These are phyloP conservation scores for Lagocephalus sceleratus DNA, from an alignment of 2,797 vertebrate species.

Conservation along the genomic window DNA sequence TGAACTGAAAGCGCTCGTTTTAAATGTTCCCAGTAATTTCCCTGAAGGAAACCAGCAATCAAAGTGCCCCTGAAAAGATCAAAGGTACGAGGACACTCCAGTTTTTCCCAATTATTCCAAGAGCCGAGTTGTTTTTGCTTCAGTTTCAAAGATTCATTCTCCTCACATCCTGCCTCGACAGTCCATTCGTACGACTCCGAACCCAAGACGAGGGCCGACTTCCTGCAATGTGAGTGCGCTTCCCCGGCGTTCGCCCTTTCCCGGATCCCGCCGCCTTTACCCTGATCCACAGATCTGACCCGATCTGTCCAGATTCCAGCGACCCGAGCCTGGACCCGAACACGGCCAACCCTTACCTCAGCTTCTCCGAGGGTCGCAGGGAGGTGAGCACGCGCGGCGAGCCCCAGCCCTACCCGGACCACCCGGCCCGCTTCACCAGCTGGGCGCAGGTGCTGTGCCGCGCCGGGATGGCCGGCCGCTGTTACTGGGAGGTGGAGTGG, in stretches of 20 bases:
- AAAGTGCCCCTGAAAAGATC: constrained; percentile 28
- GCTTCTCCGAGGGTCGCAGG: constrained; percentile 47
- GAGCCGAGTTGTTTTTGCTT: too few species aligned
- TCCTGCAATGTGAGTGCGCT: constrained; percentile 57
- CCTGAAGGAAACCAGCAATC: constrained; percentile 54
- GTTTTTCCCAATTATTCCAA: background rate
- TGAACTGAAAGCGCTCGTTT: background rate
- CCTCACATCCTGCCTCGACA: too few species aligned
- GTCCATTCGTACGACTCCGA: too few species aligned
- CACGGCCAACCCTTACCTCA: constrained; percentile 70
- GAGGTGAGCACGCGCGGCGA: constrained; percentile 49
- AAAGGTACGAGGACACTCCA: constrained; percentile 43
- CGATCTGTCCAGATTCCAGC: constrained; percentile 53
- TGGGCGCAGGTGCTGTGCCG: constrained; percentile 77
- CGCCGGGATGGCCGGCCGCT: constrained; percentile 63
- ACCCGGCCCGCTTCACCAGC: constrained; percentile 68
- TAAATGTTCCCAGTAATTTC: constrained; percentile 36
- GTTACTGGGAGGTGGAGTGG: constrained; percentile 81
- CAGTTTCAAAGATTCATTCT: background rate
- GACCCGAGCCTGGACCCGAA: constrained; percentile 65
- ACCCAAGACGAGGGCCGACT: too few species aligned
- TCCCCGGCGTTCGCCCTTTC: background rate
- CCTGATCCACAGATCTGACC: background rate
- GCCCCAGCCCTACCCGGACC: constrained; percentile 55
- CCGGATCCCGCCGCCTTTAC: background rate